These are phyloP conservation scores for Chionoecetes opilio DNA, from an alignment of 1,140 invertebrate genomes.

Conservation along the genomic window DNA sequence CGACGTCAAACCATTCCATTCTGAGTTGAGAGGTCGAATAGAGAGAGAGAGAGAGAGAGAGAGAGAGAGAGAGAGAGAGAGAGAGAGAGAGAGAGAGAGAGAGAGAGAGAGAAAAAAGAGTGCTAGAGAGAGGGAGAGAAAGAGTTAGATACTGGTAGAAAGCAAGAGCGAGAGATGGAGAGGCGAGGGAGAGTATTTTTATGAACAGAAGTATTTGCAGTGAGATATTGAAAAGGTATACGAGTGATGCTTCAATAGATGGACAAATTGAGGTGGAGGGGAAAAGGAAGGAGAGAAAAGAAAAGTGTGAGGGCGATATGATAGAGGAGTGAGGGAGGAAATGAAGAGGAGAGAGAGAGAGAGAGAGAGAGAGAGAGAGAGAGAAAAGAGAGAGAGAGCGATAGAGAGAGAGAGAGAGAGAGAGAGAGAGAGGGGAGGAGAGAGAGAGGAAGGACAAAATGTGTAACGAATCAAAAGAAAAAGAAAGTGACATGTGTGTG, in stretches of 20 bases:
- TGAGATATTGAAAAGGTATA: no score
- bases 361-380: no score
- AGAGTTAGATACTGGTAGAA: no score
- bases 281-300: background rate
- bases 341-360: no score
- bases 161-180: background rate
- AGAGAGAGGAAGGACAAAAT: background rate
- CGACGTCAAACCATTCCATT: background rate
- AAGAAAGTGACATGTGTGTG: background rate
- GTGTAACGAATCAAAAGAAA: no score
- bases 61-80: constrained; percentile 27
- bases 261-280: no score
- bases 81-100: constrained; percentile 27
- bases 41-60: background rate
- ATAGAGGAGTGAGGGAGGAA: constrained; percentile 14
- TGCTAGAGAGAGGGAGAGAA: no score
- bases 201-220: no score
- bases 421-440: constrained; percentile 15
- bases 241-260: no score
- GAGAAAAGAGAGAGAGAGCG: no score
- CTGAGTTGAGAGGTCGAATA: no score
- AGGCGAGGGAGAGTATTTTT: background rate
- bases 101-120: background rate
- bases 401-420: constrained; percentile 11
- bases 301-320: background rate